Percentiles rank a stretch among this genome's conserved stretches.
Evolutionary conservation across 2,888 invertebrate species (phyloP).

Genomic region (Heliconius aoede): DNA sequence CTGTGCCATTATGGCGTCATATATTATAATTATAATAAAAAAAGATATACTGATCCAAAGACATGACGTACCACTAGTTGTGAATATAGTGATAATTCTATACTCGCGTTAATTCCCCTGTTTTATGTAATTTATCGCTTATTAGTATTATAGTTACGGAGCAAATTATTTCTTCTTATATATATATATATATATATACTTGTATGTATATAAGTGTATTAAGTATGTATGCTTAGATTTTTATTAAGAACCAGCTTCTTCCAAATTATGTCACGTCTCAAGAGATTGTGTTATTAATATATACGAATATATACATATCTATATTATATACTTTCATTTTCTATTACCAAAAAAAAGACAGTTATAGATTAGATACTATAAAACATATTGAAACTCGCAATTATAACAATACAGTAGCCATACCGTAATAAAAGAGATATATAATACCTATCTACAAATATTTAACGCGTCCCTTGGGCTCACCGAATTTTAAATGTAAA

Average conservation of each 20-base stretch:
- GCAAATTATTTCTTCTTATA: neutral
- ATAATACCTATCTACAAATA: slow-evolving; percentile 5
- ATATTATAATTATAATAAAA: neutral
- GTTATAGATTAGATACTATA: neutral
- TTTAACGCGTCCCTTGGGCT: slow-evolving; percentile 27
- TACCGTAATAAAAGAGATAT: neutral
- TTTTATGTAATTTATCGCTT: slow-evolving; percentile 14
- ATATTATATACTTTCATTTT: neutral
- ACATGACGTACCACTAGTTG: neutral
- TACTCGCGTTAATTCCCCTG: neutral
- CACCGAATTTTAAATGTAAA: slow-evolving; percentile 32
- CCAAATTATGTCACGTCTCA: too few species aligned
- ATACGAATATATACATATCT: neutral
- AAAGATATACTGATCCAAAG: neutral
- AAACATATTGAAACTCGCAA: neutral
- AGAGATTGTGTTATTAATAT: neutral
- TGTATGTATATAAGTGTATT: too few species aligned
- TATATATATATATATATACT: too few species aligned
- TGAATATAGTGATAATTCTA: neutral
- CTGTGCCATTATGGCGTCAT: neutral
- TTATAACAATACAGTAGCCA: neutral
- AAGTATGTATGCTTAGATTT: too few species aligned
- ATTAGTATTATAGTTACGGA: neutral
- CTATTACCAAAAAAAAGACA: neutral
- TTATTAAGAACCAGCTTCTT: too few species aligned